These are phyloP conservation scores for Poliocrania exsul DNA, from an alignment of 2,797 vertebrate genomes.

Conservation along the genomic window DNA sequence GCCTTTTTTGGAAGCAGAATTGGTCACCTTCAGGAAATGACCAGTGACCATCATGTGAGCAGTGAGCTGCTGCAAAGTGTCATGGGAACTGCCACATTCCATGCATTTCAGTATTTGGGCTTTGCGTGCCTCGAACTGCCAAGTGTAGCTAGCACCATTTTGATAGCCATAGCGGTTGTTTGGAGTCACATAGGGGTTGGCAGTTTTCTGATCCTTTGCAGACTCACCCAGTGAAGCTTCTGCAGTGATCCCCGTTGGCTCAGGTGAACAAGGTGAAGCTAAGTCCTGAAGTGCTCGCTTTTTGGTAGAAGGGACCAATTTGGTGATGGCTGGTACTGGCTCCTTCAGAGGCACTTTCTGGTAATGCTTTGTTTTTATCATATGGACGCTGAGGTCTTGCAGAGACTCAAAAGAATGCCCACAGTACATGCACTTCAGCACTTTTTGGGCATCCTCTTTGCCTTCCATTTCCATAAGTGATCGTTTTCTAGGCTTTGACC, in stretches of 20 bases:
- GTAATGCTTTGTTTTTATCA: slow-evolving; percentile 99
- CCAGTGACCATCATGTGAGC: slow-evolving; percentile 99
- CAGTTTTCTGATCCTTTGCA: slow-evolving; percentile 91
- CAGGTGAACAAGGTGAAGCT: slow-evolving; percentile 90
- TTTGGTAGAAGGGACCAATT: slow-evolving; percentile 94
- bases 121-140: slow-evolving; percentile 98
- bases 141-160: slow-evolving; percentile 98
- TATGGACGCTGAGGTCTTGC: slow-evolving; percentile 98
- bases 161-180: slow-evolving; percentile 99
- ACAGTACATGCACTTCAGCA: slow-evolving; percentile 99
- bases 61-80: slow-evolving; percentile 97
- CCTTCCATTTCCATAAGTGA: slow-evolving; percentile 98
- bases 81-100: slow-evolving; percentile 98
- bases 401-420: slow-evolving; percentile 97
- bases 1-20: slow-evolving; percentile 97
- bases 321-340: slow-evolving; percentile 94
- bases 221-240: slow-evolving; percentile 81
- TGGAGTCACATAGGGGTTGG: slow-evolving; percentile 95
- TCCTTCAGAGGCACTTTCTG: slow-evolving; percentile 99
- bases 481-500: slow-evolving; percentile 96
- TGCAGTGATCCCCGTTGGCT: slow-evolving; percentile 82
- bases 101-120: slow-evolving; percentile 99
- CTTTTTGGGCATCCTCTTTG: slow-evolving; percentile 98
- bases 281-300: slow-evolving; percentile 94
- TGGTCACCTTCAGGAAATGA: slow-evolving; percentile 97